Conservation (phyloP, 2,888 invertebrate genomes). For the Chymomyza procnemis region DNA sequence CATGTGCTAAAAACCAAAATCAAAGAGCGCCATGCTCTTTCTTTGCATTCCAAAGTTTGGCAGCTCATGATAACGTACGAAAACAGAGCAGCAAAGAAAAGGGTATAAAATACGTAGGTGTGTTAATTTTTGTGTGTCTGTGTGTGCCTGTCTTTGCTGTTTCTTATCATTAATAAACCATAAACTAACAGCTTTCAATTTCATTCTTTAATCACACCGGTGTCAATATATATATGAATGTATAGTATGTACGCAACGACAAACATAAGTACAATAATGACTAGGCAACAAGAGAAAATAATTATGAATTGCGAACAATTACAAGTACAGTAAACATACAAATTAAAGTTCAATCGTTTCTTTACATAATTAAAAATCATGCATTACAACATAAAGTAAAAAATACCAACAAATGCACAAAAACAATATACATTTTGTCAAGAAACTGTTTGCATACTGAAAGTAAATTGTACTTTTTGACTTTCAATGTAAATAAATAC, state of each 20-base stretch:
- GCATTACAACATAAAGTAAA: too few species aligned
- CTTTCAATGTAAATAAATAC: too few species aligned
- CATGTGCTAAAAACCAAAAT: constrained; percentile 40
- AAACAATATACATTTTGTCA: too few species aligned
- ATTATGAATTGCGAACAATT: background rate
- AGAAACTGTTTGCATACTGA: too few species aligned
- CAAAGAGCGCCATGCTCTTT: constrained; percentile 1
- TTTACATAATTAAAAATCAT: too few species aligned
- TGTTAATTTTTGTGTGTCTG: background rate
- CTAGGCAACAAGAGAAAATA: background rate
- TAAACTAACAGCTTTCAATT: constrained; percentile 36
- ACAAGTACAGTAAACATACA: too few species aligned
- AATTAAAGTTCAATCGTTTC: too few species aligned
- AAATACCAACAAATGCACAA: too few species aligned
- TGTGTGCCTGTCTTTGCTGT: constrained; percentile 11
- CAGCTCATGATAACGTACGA: constrained; percentile 45
- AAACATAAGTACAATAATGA: background rate
- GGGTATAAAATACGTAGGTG: constrained; percentile 21
- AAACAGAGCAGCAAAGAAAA: constrained; percentile 45
- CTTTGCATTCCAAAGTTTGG: too few species aligned
- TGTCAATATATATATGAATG: background rate
- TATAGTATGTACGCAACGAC: background rate
- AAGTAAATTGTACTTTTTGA: too few species aligned
- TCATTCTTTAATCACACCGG: constrained; percentile 30
- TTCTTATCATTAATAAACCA: constrained; percentile 34